These are phyloP conservation scores for Phycodurus eques DNA, from an alignment of 2,113 vertebrate genomes.

Conservation along the genomic window DNA sequence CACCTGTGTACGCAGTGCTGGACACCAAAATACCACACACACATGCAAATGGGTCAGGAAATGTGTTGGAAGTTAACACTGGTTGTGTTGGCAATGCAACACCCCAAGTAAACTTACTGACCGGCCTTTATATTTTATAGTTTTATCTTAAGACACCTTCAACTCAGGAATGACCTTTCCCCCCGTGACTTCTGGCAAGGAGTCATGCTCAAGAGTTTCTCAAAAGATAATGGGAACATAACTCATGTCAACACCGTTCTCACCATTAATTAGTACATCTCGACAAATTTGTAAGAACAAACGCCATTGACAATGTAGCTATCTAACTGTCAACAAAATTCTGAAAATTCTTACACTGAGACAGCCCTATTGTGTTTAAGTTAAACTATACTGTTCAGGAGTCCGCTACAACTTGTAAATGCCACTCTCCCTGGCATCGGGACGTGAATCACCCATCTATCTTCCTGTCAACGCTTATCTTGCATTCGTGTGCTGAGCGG, in stretches of 20 bases:
- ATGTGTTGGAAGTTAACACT: background rate
- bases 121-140: background rate
- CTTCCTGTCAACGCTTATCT: background rate
- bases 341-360: background rate
- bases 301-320: background rate
- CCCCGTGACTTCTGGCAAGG: background rate
- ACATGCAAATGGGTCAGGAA: slow-evolving; percentile 1
- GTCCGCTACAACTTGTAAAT: too few species aligned
- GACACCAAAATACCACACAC: slow-evolving; percentile 1
- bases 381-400: background rate
- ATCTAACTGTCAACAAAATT: background rate
- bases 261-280: background rate
- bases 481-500: background rate
- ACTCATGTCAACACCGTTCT: background rate
- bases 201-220: background rate
- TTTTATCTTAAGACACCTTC: background rate
- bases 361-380: background rate
- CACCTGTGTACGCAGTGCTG: background rate
- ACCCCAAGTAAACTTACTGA: background rate
- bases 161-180: background rate
- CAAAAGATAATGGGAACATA: background rate
- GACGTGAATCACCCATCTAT: background rate
- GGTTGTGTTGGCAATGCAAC: background rate
- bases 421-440: background rate
- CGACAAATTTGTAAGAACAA: too few species aligned